Evolutionary conservation across 2,113 vertebrate species (phyloP).

Genomic region (Hassar affinis): DNA sequence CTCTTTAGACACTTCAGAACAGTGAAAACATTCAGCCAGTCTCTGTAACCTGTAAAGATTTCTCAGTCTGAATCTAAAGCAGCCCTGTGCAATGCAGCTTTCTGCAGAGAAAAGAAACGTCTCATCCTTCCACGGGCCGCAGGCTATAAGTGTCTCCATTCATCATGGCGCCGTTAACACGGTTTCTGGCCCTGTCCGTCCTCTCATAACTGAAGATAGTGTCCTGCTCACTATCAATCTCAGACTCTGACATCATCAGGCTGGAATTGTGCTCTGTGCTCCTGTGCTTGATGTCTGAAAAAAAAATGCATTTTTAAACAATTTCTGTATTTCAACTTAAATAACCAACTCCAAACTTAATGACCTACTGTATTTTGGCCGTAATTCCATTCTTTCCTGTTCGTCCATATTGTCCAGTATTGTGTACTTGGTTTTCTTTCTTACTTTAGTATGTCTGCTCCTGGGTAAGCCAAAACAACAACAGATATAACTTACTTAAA

Average conservation of each 20-base stretch:
- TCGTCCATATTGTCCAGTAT: slow-evolving; percentile 91
- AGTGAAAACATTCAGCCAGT: slow-evolving; percentile 31
- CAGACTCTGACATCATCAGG: slow-evolving; percentile 90
- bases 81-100: not conserved
- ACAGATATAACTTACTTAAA: not conserved
- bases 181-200: slow-evolving; percentile 69
- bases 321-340: not conserved
- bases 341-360: not conserved
- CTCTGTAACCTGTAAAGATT: slow-evolving; percentile 6
- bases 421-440: slow-evolving; percentile 87
- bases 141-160: slow-evolving; percentile 78
- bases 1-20: slow-evolving; percentile 10
- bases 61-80: not conserved
- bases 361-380: slow-evolving; percentile 81
- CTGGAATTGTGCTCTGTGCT: slow-evolving; percentile 91
- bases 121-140: slow-evolving; percentile 72
- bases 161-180: slow-evolving; percentile 65
- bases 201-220: slow-evolving; percentile 82
- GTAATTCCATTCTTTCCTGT: slow-evolving; percentile 86
- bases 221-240: slow-evolving; percentile 90
- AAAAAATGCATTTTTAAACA: not conserved
- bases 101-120: not conserved
- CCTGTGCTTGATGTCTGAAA: slow-evolving; percentile 84
- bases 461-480: slow-evolving; percentile 53
- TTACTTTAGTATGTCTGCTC: slow-evolving; percentile 79